Percentiles rank a stretch among this genome's conserved stretches.
Evolutionary conservation across 2,797 vertebrate species (phyloP).

Genomic region (Phalanger gymnotis): DNA sequence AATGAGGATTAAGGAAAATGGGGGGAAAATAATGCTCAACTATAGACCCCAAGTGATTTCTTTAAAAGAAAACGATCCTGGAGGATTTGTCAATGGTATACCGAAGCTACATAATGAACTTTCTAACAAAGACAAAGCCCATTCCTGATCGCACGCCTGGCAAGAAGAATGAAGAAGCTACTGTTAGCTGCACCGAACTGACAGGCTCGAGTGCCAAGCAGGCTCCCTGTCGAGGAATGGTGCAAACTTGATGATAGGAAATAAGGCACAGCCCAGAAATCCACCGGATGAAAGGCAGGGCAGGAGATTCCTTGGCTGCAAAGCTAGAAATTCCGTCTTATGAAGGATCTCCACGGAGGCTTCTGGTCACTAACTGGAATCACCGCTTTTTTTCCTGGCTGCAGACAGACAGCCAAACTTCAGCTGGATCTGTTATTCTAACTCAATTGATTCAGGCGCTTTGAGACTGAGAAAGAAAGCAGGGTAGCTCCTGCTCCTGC

Average conservation of each 20-base stretch:
- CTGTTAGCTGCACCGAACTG: constrained; percentile 77
- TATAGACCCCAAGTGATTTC: constrained; percentile 76
- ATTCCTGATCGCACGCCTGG: constrained; percentile 68
- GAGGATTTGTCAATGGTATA: constrained; percentile 74
- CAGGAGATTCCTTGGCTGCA: constrained; percentile 68
- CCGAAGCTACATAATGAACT: constrained; percentile 77
- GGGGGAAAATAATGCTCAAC: constrained; percentile 77
- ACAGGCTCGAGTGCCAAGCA: constrained; percentile 62
- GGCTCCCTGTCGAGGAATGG: constrained; percentile 59
- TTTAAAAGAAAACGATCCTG: constrained; percentile 80
- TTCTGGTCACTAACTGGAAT: constrained; percentile 67
- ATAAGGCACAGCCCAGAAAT: constrained; percentile 76
- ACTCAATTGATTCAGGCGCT: constrained; percentile 81
- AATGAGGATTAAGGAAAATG: constrained; percentile 78
- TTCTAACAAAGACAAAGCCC: constrained; percentile 70
- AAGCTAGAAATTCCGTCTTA: constrained; percentile 79
- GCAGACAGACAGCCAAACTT: constrained; percentile 81
- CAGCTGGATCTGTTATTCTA: constrained; percentile 80
- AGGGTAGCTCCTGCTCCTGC: constrained; percentile 81
- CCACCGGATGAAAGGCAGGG: constrained; percentile 71
- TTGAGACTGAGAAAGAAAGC: constrained; percentile 82
- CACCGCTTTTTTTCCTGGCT: constrained; percentile 55
- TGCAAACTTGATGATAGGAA: constrained; percentile 76
- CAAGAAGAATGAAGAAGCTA: constrained; percentile 68
- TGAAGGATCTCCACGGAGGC: constrained; percentile 74